Base-by-base conservation (phyloP, 92 coral and sea anemone species). In the Epizoanthus rinbou region DNA sequence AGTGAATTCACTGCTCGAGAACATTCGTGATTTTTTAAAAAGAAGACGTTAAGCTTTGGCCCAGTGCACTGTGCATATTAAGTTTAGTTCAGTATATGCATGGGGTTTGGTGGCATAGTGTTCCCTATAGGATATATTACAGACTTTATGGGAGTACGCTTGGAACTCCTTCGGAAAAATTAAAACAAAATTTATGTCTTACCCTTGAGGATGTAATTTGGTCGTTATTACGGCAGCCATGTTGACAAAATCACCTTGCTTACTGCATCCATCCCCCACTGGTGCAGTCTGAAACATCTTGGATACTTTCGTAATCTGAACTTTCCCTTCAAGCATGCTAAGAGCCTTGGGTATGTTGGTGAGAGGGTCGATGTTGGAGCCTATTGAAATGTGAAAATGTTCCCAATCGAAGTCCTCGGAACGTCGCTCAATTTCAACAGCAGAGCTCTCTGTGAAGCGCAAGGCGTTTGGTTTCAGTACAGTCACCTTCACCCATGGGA, bases 361-460 rank as follows among this genome's bases (percentile, higher is more conserved):
- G 3, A 31, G 24, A 60, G 93, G 91, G 25, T 85, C 50, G 68
- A 90, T 90, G 52, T 90, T 92, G 10, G 96, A 92, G n/a, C 93
- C 93, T 52, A 92, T 35, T 8, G 91, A 85, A 39, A 92, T 54
- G 60, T 89, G 93, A 69, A 69, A 88, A 0, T 71, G 84, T 24
- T 81, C 45, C 88, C 84, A 85, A 5, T 90, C 83, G 14, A 89
- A 87, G 75, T 92, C 96, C 33, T 92, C 90, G 25, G 74, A 79
- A 63, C 88, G 57, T 3, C 93, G 89, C 65, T 82, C 89, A 21
- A 87, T 85, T 14, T 81, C 68, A 64, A 92, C 93, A 0, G 93
- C 57, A 0, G 93, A 92, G n/a, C 79, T 9, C 0, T 85, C 87
- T 8, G 87, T 19, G 58, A 92, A 92, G 28, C 91, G 88, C 64